Evolutionary conservation across 1,140 invertebrate genomes (phyloP), one percentile per base, ranked within the genome.

Genomic region (Neelides sp.): DNA sequence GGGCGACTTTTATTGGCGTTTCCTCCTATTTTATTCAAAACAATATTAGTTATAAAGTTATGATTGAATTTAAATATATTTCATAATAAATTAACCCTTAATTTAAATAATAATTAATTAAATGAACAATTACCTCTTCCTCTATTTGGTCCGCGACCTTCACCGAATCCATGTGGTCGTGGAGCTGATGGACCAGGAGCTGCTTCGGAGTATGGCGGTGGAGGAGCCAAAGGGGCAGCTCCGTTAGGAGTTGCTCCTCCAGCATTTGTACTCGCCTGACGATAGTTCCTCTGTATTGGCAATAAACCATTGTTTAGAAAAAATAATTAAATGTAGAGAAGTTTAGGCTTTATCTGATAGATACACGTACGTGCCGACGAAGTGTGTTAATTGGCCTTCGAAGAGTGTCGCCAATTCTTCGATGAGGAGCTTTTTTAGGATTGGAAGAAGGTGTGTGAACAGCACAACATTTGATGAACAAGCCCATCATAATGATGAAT

Each of bases 381-480:
- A 92, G 67, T 22, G 87, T 91, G 64, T 87, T 85, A 76, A 91
- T 89, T 13, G 88, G 87, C 56, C 85, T 75, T 35, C 86, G 73
- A 10, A 93, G 69, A 12, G 89, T 92, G 67, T 93, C 87, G 56
- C 82, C 83, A 52, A 92, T 77, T 50, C 85, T 76, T 56, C 84
- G 75, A 4, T 85, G 84, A 0, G 86, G 84, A 41, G 83, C 80
- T 63, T 88, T 85, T 66, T 91, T 90, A 8, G 93, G 93, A 76
- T 97, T 96, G 43, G 84, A 92, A 40, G 90, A 95, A 17, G 95
- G 95, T 35, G 95, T 98, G 67, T 98, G 94, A 44, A 98, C 94
- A 13, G 95, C 94, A 71, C 94, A 98, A 66, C 94, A 95, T 68
- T 98, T 97, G 61, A 99, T 96, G 68, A 99, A 98, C n/a, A 92